Base-by-base conservation (phyloP, 2,888 invertebrate species). In the Ypsolopha scabrella region DNA sequence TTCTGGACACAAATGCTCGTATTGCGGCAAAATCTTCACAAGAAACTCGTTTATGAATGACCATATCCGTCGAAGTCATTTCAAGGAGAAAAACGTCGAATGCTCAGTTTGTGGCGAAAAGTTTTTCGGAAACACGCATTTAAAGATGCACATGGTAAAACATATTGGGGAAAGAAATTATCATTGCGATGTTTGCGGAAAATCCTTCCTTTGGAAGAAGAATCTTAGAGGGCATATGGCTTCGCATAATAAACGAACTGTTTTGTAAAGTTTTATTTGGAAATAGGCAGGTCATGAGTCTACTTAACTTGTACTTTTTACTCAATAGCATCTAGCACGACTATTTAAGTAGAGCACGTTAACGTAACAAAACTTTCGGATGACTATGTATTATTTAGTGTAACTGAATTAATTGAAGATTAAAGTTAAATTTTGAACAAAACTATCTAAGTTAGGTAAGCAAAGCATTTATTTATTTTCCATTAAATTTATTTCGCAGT, bases 121-220 rank as follows among this genome's bases (percentile, higher is more conserved):
- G 49, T 82, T 83, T 0, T 82, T 80, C 38, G 80, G 75, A 46
- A 86, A 80, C 33, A 83, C 87, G 48, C 68, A 89, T 0, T 63
- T 90, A 51, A 87, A 87, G 57, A 80, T 80, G 24, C 86, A 86
- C 51, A 85, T 85, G 85, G 82, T 75, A 14, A 85, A 83, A 34
- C 85, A 85, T 38, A 83, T 81, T 33, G 83, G 85, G 0, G 85
- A 83, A 58, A 85, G 85, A 67, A 83, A 82, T 51, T 83, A 83
- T 46, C 80, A 80, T 41, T 85, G 86, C 11, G 77, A 80, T 0
- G 72, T 59, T 0, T 86, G 86, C 43, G 80, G 80, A 3, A 85
- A 85, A 48, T 76, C 81, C 0, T 86, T 85, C 49, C 76, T 81
- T 0, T 85, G 83, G 1, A 78, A 76, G 55, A 86, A 86, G 57